Base-by-base conservation (phyloP, 2,888 invertebrate genomes). In the Thalpophila matura region DNA sequence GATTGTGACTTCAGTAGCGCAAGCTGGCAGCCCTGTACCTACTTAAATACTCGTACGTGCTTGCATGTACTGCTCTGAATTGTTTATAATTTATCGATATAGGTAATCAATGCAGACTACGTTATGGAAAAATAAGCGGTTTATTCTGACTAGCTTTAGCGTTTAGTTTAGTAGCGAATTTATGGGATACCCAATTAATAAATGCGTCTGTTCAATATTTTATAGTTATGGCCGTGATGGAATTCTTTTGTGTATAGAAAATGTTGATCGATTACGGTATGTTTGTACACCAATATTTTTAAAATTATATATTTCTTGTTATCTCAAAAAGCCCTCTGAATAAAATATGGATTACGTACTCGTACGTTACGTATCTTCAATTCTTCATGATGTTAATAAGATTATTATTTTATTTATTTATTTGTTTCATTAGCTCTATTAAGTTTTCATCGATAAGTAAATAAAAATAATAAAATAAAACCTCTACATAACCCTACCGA, bases 1-100 rank as follows among this genome's bases (percentile, higher is more conserved):
- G 88, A 86, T 85, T 82, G 81, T 84, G 86, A 83, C 86, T 83
- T 80, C 76, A 77, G 81, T 78, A 77, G 82, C 81, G 76, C 64
- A 65, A 35, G 38, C 50, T 65, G 51, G 60, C 47, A 53, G 54
- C 27, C 40, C 37, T 56, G 62, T 60, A 68, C 59, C 63, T 74
- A 72, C 59, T 65, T 74, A 72, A 69, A 67, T 74, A 77, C 63
- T 56, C 40, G 57, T 53, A 70, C 65, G 46, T 50, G 59, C 56
- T 47, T 26, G 58, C 55, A 33, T 68, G 59, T n/a, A 26, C 40
- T 54, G 51, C 47, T 40, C 45, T 67, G 65, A 59, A 72, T 71
- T 62, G 49, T 63, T 68, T 64, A 67, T 69, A 62, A 51, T 62
- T 40, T 59, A 67, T 67, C 56, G 65, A 72, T 59, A n/a, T n/a